Percentiles rank a stretch among this genome's conserved stretches.
Evolutionary conservation across 2,888 invertebrate genomes (phyloP).

Genomic region (Prenolepis imparis): DNA sequence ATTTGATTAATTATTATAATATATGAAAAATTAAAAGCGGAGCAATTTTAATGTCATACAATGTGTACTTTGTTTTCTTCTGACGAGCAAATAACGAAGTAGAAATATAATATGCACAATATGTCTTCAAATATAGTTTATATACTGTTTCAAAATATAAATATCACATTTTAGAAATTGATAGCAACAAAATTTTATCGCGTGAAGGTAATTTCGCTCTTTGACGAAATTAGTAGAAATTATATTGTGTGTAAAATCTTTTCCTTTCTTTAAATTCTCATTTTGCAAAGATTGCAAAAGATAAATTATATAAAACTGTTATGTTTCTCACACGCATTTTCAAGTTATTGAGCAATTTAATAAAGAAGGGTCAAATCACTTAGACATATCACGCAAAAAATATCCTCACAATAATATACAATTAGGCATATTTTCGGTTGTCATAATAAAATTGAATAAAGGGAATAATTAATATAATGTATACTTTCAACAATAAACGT

Average conservation of each 20-base stretch:
- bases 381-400: neutral
- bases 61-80: neutral
- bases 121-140: neutral
- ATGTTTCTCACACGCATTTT: neutral
- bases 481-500: neutral
- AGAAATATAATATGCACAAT: neutral
- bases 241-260: neutral
- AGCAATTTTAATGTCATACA: neutral
- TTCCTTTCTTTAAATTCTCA: neutral
- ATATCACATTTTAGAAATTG: neutral
- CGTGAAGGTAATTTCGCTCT: neutral
- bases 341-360: neutral
- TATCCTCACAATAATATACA: neutral
- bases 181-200: neutral
- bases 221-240: neutral
- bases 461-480: neutral
- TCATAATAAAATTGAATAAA: neutral
- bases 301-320: neutral
- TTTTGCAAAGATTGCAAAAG: neutral
- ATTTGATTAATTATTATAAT: conserved; percentile 5
- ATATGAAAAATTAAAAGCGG: neutral
- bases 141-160: neutral
- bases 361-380: neutral
- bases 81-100: neutral
- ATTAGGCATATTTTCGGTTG: neutral